Evolutionary conservation across 2,888 invertebrate species (phyloP).

Genomic region (Diarsia brunnea): DNA sequence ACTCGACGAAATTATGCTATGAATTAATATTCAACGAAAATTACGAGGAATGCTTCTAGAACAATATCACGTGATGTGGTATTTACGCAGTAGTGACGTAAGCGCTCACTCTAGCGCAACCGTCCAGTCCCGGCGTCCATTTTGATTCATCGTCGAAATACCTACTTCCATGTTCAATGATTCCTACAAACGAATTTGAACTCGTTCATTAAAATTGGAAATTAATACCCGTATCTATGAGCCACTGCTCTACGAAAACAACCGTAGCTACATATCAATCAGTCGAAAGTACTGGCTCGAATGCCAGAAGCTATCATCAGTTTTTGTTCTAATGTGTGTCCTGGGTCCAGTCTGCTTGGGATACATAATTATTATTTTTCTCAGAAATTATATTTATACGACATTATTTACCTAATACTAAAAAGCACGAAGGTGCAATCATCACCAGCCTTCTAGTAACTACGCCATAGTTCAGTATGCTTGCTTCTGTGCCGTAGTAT

Average conservation of each 20-base stretch:
- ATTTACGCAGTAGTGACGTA: constrained; percentile 38
- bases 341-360: background rate
- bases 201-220: background rate
- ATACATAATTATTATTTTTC: background rate
- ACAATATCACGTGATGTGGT: constrained; percentile 48
- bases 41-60: constrained; percentile 35
- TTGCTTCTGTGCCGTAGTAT: background rate
- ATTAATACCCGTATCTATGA: background rate
- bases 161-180: background rate
- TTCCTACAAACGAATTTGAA: background rate
- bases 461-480: background rate
- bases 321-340: background rate
- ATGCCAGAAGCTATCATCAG: background rate
- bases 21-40: background rate
- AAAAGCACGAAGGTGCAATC: background rate
- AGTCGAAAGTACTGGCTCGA: background rate
- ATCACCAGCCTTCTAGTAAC: background rate
- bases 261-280: background rate
- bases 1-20: background rate
- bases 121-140: constrained; percentile 48
- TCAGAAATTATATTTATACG: background rate
- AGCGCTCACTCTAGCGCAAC: constrained; percentile 11
- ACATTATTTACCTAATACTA: background rate
- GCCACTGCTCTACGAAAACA: background rate
- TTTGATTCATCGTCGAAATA: constrained; percentile 38